Conservation (phyloP, 2,113 vertebrate species). For the Scortum barcoo region DNA sequence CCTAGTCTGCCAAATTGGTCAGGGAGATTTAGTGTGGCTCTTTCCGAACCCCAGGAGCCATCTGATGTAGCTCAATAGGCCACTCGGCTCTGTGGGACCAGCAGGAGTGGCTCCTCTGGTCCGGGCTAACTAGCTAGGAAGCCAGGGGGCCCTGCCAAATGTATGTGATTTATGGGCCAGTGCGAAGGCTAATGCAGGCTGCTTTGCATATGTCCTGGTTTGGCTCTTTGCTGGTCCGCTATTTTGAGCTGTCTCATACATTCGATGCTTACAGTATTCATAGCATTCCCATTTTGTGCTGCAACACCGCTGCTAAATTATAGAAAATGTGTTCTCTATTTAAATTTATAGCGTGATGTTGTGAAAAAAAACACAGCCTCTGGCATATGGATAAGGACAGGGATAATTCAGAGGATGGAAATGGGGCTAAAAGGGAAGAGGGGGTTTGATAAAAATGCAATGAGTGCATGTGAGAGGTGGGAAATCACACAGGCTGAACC, state of each 20-base stretch:
- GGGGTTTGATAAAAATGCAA: constrained; percentile 60
- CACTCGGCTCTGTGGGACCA: constrained; percentile 21
- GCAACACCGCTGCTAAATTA: constrained; percentile 87
- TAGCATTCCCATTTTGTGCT: constrained; percentile 81
- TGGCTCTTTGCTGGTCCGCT: constrained; percentile 70
- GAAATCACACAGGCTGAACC: constrained; percentile 33
- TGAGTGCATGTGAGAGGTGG: constrained; percentile 32
- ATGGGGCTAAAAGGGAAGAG: constrained; percentile 38
- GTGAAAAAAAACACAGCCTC: constrained; percentile 79
- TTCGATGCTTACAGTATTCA: constrained; percentile 87
- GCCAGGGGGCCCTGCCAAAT: constrained; percentile 46
- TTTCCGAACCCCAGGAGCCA: constrained; percentile 49
- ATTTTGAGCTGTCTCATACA: constrained; percentile 82
- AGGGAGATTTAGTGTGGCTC: constrained; percentile 63
- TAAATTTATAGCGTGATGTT: constrained; percentile 86
- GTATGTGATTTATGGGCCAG: constrained; percentile 89
- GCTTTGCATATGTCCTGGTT: constrained; percentile 90
- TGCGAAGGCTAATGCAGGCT: constrained; percentile 86
- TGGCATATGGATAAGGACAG: constrained; percentile 20
- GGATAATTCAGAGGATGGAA: constrained; percentile 35
- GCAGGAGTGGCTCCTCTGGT: constrained; percentile 34
- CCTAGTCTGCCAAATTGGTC: constrained; percentile 64
- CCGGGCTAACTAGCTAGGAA: constrained; percentile 38
- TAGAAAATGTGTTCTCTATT: constrained; percentile 89
- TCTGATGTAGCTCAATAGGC: constrained; percentile 51